phyloP scores from a whole-genome alignment of 2,888 invertebrate species.

The Aphodius sticticus region DNA sequence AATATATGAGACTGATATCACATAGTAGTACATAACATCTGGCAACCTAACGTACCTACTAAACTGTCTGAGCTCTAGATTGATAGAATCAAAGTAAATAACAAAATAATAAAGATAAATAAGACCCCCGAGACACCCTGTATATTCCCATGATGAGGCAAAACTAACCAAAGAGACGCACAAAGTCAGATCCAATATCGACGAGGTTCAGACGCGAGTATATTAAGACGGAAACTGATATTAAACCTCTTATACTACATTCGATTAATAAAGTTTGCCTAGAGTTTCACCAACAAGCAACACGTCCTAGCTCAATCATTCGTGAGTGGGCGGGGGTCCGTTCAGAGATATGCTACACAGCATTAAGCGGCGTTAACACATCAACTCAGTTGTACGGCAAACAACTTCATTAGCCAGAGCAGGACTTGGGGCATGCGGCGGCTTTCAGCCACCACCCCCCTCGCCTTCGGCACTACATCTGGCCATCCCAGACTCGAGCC shows the following conservation, averaged over 20 bases:
- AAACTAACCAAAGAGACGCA: neutral
- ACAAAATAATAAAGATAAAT: too few relatives aligned
- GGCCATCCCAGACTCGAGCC: neutral
- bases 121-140: too few relatives aligned
- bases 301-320: conserved; percentile 4
- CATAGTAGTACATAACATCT: too few relatives aligned
- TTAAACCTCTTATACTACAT: neutral
- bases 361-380: conserved; percentile 21
- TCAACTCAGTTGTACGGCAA: conserved; percentile 20
- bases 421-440: neutral
- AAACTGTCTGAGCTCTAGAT: too few relatives aligned
- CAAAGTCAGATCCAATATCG: neutral
- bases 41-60: too few relatives aligned
- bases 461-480: neutral
- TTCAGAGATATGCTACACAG: neutral
- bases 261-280: neutral
- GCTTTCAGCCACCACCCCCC: neutral
- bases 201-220: neutral
- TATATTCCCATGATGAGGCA: too few relatives aligned
- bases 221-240: neutral
- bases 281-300: neutral
- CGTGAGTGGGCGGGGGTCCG: neutral
- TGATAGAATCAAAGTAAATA: too few relatives aligned
- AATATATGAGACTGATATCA: too few relatives aligned
- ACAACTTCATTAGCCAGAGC: conserved; percentile 21